A percentile compares a stretch with the other conserved stretches of the same genome.
These are phyloP conservation scores for Linurgus olivaceus DNA, from an alignment of 2,797 vertebrate genomes.

Conservation along the genomic window DNA sequence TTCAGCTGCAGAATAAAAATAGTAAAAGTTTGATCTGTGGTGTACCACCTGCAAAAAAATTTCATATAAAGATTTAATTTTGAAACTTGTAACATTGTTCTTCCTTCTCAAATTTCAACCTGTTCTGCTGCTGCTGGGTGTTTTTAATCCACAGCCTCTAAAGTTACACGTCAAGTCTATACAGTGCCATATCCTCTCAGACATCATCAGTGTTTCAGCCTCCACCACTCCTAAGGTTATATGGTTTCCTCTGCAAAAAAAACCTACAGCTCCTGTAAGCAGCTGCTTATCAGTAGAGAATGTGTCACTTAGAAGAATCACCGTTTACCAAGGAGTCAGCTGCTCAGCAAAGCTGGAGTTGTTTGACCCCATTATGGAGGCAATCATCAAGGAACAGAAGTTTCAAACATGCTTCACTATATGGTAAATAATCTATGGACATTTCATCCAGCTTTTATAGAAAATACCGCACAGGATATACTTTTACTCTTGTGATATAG, in stretches of 20 bases:
- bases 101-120: background rate
- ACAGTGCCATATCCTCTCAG: background rate
- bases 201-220: background rate
- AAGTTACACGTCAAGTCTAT: background rate
- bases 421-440: background rate
- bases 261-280: background rate
- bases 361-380: background rate
- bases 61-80: background rate
- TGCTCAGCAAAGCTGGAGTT: background rate
- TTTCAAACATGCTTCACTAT: background rate
- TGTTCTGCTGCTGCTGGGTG: accelerated
- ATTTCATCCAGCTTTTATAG: background rate
- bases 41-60: background rate
- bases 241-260: background rate
- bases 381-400: background rate
- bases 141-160: background rate
- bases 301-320: background rate
- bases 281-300: background rate
- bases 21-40: background rate
- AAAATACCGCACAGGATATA: background rate
- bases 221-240: background rate
- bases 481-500: background rate
- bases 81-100: background rate
- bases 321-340: background rate
- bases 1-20: background rate